These are phyloP conservation scores for Bothrops jararaca DNA, from an alignment of 2,113 vertebrate species.

Conservation along the genomic window DNA sequence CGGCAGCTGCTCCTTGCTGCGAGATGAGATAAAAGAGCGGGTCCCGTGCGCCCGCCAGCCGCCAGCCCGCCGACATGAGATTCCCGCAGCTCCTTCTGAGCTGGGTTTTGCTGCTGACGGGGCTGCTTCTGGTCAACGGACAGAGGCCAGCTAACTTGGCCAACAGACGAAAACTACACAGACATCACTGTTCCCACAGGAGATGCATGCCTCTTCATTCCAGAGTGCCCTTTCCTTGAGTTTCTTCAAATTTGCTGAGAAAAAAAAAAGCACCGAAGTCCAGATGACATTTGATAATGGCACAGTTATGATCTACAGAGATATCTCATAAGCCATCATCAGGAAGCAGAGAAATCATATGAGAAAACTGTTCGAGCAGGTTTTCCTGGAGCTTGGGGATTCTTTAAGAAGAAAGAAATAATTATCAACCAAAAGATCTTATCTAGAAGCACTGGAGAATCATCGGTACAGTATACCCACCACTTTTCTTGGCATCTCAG, in stretches of 20 bases:
- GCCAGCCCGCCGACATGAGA: conserved; percentile 73
- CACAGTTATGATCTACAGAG: conserved; percentile 1
- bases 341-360: conserved; percentile 7
- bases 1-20: conserved; percentile 14
- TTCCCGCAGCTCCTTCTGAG: conserved; percentile 73
- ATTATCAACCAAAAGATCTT: accelerated
- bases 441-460: conserved; percentile 6
- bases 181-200: conserved; percentile 82
- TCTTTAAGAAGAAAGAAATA: background rate
- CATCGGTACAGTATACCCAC: background rate
- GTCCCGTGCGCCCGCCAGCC: no score
- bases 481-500: background rate
- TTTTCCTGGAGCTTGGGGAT: background rate
- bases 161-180: conserved; percentile 80
- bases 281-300: background rate
- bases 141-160: conserved; percentile 80
- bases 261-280: background rate
- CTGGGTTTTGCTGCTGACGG: conserved; percentile 65
- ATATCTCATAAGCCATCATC: background rate
- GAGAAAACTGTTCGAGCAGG: background rate
- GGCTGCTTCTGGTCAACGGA: conserved; percentile 60
- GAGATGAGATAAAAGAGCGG: background rate
- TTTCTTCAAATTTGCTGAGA: background rate
- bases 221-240: conserved; percentile 91
- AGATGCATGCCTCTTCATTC: conserved; percentile 91